Evolutionary conservation across 2,113 vertebrate genomes (phyloP).

Genomic region (Bothrops jararaca): DNA sequence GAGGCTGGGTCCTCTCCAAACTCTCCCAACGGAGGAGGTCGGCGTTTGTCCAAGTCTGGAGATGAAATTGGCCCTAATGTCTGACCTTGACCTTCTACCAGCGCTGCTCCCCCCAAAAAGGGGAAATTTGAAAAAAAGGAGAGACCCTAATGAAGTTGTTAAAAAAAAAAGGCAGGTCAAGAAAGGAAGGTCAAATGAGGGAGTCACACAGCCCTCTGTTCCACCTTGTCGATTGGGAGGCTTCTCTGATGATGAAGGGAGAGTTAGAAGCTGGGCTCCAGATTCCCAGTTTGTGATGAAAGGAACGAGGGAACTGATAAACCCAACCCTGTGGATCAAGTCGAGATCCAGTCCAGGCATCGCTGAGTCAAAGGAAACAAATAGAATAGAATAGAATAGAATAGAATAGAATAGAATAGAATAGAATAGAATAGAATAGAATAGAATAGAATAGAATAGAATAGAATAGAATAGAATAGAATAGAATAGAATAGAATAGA

Average conservation of each 20-base stretch:
- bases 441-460: no score
- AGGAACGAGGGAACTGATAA: not conserved
- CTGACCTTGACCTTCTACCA: constrained; percentile 55
- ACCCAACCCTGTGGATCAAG: not conserved
- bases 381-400: not conserved
- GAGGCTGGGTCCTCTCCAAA: constrained; percentile 70
- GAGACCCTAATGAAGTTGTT: constrained; percentile 43
- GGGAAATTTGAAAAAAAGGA: not conserved
- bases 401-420: no score
- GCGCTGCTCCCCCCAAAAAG: not conserved
- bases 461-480: no score
- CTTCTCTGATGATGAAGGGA: not conserved
- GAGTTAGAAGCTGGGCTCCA: not conserved
- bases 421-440: no score
- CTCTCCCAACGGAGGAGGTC: constrained; percentile 51
- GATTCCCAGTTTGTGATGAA: accelerated
- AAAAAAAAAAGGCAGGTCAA: constrained; percentile 17
- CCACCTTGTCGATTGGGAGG: not conserved
- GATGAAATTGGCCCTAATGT: constrained; percentile 70
- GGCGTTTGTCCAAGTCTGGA: constrained; percentile 64
- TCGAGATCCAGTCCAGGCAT: not conserved
- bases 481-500: no score
- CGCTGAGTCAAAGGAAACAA: not conserved
- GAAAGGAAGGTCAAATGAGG: constrained; percentile 19
- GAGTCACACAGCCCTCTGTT: not conserved